These are phyloP conservation scores for Onchidella celtica DNA, from an alignment of 2,888 invertebrate genomes.

Conservation along the genomic window DNA sequence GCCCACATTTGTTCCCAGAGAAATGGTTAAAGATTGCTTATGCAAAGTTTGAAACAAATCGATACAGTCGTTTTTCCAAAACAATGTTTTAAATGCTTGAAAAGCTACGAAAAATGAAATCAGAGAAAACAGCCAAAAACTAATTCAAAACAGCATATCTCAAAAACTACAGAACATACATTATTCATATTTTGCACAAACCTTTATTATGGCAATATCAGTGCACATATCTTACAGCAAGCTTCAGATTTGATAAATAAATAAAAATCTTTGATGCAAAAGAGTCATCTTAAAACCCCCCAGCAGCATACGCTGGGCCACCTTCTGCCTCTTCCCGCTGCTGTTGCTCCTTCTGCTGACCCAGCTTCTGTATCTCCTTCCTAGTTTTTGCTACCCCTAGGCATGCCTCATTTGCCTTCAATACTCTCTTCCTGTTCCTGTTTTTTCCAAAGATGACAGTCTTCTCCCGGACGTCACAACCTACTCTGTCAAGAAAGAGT, in stretches of 20 bases:
- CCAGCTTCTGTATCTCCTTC: not conserved
- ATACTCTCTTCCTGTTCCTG: not conserved
- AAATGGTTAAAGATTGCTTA: not conserved
- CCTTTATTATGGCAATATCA: not conserved
- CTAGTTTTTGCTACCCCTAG: not conserved
- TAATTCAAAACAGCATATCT: not conserved
- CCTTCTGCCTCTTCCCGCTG: slow-evolving; percentile 4
- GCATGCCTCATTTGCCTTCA: not conserved
- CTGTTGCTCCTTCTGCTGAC: not conserved
- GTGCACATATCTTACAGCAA: not conserved
- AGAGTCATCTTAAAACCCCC: too few species aligned
- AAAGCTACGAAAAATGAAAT: not conserved
- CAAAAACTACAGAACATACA: not conserved
- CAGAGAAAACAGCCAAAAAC: not conserved
- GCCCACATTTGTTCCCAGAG: not conserved
- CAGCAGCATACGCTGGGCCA: not conserved
- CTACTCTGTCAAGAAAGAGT: not conserved
- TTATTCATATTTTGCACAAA: not conserved
- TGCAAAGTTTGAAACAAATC: not conserved
- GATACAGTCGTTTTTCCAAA: not conserved
- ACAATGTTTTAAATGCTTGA: not conserved
- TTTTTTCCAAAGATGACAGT: not conserved
- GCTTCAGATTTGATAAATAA: not conserved
- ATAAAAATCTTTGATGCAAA: too few species aligned
- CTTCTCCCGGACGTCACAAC: not conserved